phyloP scores from a whole-genome alignment of 1,140 invertebrate genomes.

The Drosophila kikkawai region DNA sequence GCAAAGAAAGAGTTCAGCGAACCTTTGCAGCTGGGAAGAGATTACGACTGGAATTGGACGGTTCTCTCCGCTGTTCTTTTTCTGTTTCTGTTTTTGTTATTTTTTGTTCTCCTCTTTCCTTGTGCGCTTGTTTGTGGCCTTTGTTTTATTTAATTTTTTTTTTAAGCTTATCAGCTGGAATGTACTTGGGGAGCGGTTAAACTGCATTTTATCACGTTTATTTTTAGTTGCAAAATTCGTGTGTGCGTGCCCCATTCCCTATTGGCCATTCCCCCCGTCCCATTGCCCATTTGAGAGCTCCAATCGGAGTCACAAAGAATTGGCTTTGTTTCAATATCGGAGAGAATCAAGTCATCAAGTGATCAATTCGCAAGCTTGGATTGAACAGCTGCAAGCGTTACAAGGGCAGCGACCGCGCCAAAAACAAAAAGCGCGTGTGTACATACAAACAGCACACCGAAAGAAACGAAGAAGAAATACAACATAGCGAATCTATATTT shows the following conservation, averaged over 20 bases:
- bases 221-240: conserved; percentile 74
- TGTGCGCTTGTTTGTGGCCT: conserved; percentile 5
- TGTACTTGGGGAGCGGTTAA: conserved; percentile 43
- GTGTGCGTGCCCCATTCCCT: conserved; percentile 36
- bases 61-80: conserved; percentile 11
- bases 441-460: conserved; percentile 12
- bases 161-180: conserved; percentile 40
- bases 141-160: conserved; percentile 27
- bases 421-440: conserved; percentile 29
- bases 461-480: conserved; percentile 31
- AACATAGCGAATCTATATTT: conserved; percentile 41
- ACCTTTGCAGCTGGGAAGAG: conserved; percentile 57
- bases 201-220: conserved; percentile 83
- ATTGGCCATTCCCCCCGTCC: background rate
- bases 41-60: conserved; percentile 74
- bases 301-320: conserved; percentile 38
- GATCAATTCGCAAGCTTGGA: conserved; percentile 25
- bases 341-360: conserved; percentile 12
- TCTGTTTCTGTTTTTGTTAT: conserved; percentile 1
- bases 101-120: background rate
- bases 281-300: conserved; percentile 18
- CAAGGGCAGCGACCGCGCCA: conserved; percentile 75
- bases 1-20: conserved; percentile 66
- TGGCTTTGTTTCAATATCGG: conserved; percentile 33
- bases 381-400: conserved; percentile 60